A percentile compares a stretch with the other conserved stretches of the same genome.
Conservation (phyloP, 1,140 invertebrate genomes). For the Bombus breviceps region DNA sequence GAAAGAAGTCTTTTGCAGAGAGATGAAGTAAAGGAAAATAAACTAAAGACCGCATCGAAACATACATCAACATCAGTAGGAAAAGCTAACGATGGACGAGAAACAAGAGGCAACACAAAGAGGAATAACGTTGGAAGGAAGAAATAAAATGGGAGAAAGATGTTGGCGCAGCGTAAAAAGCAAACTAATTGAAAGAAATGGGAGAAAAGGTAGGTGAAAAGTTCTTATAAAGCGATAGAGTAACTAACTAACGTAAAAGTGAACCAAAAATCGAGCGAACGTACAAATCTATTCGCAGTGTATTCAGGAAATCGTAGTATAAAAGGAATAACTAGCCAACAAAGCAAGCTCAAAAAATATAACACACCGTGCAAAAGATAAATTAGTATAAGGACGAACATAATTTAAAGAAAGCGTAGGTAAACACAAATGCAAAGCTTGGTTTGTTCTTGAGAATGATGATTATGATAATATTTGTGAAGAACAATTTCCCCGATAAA, state of each 20-base stretch:
- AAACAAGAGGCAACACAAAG: background rate
- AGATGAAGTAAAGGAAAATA: background rate
- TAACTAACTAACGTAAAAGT: background rate
- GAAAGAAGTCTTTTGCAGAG: background rate
- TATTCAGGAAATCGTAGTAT: background rate
- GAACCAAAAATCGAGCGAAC: slow-evolving; percentile 21
- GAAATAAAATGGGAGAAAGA: slow-evolving; percentile 1
- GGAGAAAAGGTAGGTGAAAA: background rate
- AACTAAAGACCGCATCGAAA: background rate
- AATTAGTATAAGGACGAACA: background rate
- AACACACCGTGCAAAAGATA: background rate
- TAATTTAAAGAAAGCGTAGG: no score
- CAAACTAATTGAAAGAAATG: slow-evolving; percentile 33
- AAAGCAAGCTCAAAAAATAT: background rate
- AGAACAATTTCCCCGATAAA: background rate
- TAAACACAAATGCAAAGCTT: background rate
- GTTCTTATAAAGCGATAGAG: background rate
- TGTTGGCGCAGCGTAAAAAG: background rate
- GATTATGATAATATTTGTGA: background rate
- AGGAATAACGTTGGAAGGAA: background rate
- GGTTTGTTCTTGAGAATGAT: background rate
- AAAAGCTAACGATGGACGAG: background rate
- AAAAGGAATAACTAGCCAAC: background rate
- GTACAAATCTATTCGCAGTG: background rate
- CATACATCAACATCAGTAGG: background rate